Percentiles rank a stretch among this genome's conserved stretches.
Evolutionary conservation across 2,113 vertebrate genomes (phyloP).

Genomic region (Pycnonotus jocosus): DNA sequence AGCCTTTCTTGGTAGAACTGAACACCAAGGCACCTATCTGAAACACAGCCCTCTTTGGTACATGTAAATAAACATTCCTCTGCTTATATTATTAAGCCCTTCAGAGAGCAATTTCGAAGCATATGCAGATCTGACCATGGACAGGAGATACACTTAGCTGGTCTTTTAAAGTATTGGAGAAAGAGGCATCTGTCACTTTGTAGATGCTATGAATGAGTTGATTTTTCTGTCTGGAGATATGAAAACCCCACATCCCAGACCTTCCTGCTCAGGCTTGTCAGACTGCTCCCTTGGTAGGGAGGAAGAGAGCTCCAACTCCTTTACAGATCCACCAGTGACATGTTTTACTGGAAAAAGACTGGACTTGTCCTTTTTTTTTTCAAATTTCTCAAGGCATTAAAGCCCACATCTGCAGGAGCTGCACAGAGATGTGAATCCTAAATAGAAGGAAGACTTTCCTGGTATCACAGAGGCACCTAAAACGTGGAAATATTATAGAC

Average conservation of each 20-base stretch:
- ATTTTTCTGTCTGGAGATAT: background rate
- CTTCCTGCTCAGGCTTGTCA: background rate
- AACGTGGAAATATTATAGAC: background rate
- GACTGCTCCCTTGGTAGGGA: background rate
- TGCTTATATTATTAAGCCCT: background rate
- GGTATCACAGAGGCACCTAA: conserved; percentile 17
- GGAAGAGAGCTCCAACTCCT: background rate
- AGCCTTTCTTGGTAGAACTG: background rate
- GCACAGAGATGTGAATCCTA: conserved; percentile 23
- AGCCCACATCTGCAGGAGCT: conserved; percentile 5
- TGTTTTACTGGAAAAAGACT: background rate
- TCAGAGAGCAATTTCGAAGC: background rate
- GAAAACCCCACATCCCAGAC: background rate
- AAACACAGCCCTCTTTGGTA: background rate
- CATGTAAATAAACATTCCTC: background rate
- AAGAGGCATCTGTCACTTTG: background rate
- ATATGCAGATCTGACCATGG: background rate
- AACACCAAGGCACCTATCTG: background rate
- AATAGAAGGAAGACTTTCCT: conserved; percentile 2
- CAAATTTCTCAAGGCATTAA: conserved; percentile 34
- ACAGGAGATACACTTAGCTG: background rate
- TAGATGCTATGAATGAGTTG: background rate
- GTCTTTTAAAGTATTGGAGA: background rate
- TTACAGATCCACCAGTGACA: background rate
- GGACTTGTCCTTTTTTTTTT: background rate